A percentile compares a stretch with the other conserved stretches of the same genome.
These are phyloP conservation scores for Perognathus longimembris DNA, from an alignment of 2,113 vertebrate species.

Conservation along the genomic window DNA sequence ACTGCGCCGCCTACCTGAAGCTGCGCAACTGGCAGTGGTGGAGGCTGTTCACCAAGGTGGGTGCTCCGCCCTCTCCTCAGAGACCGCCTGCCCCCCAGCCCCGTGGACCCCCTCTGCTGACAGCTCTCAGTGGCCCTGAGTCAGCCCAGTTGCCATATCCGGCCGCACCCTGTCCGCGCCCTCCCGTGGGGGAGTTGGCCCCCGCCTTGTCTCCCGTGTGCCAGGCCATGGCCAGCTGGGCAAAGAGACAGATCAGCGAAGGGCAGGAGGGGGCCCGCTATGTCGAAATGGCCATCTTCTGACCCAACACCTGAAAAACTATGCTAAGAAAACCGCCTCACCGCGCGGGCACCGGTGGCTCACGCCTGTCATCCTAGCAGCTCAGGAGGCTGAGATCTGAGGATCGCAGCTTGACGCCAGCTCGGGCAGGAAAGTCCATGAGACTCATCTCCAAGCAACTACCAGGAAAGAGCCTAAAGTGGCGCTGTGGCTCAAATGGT, in stretches of 20 bases:
- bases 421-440: too few species aligned
- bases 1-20: slow-evolving; percentile 96
- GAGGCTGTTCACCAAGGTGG: slow-evolving; percentile 97
- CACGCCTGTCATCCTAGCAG: too few species aligned
- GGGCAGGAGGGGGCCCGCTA: too few species aligned
- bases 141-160: not conserved
- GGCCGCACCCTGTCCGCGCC: not conserved
- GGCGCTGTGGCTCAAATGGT: too few species aligned
- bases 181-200: not conserved
- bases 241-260: not conserved
- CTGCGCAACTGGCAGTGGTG: slow-evolving; percentile 99
- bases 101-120: too few species aligned
- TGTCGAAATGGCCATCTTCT: not conserved
- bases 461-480: too few species aligned
- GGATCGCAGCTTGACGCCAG: too few species aligned
- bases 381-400: too few species aligned
- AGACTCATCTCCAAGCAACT: too few species aligned
- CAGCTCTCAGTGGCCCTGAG: too few species aligned
- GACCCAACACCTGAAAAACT: not conserved
- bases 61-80: not conserved
- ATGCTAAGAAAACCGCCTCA: not conserved
- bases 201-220: not conserved
- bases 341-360: too few species aligned
- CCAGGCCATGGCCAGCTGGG: not conserved
- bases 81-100: fast-evolving